These are phyloP conservation scores for Grallaria varia DNA, from an alignment of 2,113 vertebrate species.

Conservation along the genomic window DNA sequence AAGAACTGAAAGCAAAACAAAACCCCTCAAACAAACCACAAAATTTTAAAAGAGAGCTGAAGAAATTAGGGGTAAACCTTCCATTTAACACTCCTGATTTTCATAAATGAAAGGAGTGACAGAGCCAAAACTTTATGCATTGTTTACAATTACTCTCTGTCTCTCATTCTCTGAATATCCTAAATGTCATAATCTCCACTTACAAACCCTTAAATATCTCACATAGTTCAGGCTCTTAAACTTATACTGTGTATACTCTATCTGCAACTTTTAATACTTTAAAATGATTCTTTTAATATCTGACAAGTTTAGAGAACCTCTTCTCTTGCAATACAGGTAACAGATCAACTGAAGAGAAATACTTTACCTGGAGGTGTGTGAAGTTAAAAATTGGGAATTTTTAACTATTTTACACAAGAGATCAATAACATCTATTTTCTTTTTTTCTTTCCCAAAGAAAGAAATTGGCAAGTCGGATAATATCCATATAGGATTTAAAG, in stretches of 20 bases:
- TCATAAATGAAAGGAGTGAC: not conserved
- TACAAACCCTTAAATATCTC: not conserved
- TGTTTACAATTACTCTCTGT: not conserved
- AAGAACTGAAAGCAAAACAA: not conserved
- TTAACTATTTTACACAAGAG: not conserved
- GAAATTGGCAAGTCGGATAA: constrained; percentile 11
- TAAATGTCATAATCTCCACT: not conserved
- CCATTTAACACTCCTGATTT: not conserved
- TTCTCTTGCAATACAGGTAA: not conserved
- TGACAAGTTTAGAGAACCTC: not conserved
- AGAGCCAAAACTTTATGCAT: not conserved
- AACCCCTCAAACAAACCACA: not conserved
- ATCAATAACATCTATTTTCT: not conserved
- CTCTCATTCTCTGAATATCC: not conserved
- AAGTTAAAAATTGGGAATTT: not conserved
- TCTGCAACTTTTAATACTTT: not conserved
- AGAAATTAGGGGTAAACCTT: not conserved
- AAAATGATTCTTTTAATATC: not conserved
- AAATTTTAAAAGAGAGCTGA: not conserved
- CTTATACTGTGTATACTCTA: not conserved
- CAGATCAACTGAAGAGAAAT: not conserved
- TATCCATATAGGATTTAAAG: constrained; percentile 56
- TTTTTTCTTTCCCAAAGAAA: not conserved
- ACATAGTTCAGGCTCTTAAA: not conserved
- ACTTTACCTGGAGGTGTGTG: not conserved